Percentiles rank a stretch among this genome's conserved stretches.
These are phyloP conservation scores for Paracyclopina nana DNA, from an alignment of 1,140 invertebrate genomes.

Conservation along the genomic window DNA sequence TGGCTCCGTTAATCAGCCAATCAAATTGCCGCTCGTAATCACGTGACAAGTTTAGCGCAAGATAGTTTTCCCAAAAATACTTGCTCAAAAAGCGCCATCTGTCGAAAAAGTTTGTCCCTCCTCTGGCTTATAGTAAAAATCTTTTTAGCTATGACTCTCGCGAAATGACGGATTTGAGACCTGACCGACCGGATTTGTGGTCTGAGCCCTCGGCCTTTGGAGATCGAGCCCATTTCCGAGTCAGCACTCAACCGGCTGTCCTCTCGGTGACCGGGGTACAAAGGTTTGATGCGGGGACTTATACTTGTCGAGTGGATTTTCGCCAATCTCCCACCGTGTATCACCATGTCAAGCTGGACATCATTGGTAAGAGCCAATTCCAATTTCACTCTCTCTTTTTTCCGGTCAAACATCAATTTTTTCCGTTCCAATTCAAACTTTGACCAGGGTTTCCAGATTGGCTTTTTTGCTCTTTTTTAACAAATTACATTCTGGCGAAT, in stretches of 20 bases:
- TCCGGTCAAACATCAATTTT: not conserved
- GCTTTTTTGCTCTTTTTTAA: not conserved
- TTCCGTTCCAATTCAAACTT: not conserved
- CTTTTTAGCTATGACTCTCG: slow-evolving; percentile 12
- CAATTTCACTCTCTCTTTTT: not conserved
- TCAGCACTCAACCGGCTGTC: not conserved
- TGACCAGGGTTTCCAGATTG: not conserved
- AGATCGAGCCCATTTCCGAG: slow-evolving; percentile 11
- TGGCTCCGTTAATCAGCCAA: too few relatives aligned
- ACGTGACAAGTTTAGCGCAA: too few relatives aligned
- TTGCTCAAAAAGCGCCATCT: too few relatives aligned
- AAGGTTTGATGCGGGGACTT: slow-evolving; percentile 5
- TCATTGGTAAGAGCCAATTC: slow-evolving; percentile 13
- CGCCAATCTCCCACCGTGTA: slow-evolving; percentile 15
- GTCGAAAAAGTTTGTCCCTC: too few relatives aligned
- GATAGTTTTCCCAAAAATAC: too few relatives aligned
- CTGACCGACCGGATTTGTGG: slow-evolving; percentile 12
- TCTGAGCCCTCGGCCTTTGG: slow-evolving; percentile 12
- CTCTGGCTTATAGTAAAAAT: too few relatives aligned
- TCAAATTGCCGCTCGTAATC: too few relatives aligned
- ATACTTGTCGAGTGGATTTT: slow-evolving; percentile 16
- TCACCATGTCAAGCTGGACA: slow-evolving; percentile 9
- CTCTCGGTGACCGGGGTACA: slow-evolving; percentile 10
- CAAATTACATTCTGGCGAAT: not conserved
- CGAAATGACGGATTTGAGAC: not conserved